phyloP scores from a whole-genome alignment of 2,113 vertebrate species.

The Elgaria multicarinata region DNA sequence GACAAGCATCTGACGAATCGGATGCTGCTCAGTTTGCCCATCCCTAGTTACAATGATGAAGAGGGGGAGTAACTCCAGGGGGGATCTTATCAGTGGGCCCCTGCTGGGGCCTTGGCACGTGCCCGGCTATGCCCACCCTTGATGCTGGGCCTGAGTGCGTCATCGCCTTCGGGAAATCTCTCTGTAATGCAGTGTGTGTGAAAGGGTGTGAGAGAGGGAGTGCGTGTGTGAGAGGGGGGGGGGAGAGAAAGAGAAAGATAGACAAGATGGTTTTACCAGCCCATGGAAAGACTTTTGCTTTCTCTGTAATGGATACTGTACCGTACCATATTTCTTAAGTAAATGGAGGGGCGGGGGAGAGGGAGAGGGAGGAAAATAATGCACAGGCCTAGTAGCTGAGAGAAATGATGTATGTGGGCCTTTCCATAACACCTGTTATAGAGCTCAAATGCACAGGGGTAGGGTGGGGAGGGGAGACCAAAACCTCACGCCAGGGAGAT shows the following conservation, averaged over 20 bases:
- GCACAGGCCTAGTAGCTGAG: background rate
- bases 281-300: slow-evolving; percentile 7
- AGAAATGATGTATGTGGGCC: slow-evolving; percentile 55
- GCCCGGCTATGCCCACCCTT: too few relatives aligned
- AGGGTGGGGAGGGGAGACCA: slow-evolving; percentile 22
- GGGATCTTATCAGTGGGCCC: too few relatives aligned
- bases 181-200: rapidly evolving
- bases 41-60: too few relatives aligned
- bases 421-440: slow-evolving; percentile 69
- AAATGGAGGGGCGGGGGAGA: background rate
- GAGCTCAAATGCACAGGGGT: slow-evolving; percentile 53
- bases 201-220: background rate
- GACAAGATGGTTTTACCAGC: background rate
- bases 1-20: too few relatives aligned
- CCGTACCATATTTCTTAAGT: slow-evolving; percentile 26
- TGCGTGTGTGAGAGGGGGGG: rapidly evolving
- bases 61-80: too few relatives aligned
- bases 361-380: background rate
- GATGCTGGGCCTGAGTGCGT: background rate
- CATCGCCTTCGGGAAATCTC: slow-evolving; percentile 2
- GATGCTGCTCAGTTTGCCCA: too few relatives aligned
- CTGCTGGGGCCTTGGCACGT: too few relatives aligned
- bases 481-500: slow-evolving; percentile 45
- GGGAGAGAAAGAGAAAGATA: too few relatives aligned
- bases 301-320: slow-evolving; percentile 33